A percentile compares a stretch with the other conserved stretches of the same genome.
Evolutionary conservation across 2,888 invertebrate species (phyloP).

Genomic region (Latrodectus hesperus): DNA sequence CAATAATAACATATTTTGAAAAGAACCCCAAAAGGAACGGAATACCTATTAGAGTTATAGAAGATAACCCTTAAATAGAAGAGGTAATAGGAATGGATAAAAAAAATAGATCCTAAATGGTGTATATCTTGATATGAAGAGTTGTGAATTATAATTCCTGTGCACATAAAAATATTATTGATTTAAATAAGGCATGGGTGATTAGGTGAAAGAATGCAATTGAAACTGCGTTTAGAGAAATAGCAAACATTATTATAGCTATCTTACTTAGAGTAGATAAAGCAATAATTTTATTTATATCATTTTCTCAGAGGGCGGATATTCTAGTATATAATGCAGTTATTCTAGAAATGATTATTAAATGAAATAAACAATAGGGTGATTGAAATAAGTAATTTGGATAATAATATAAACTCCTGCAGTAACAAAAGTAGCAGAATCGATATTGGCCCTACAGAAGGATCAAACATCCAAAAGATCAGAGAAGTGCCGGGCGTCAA

Average conservation of each 20-base stretch:
- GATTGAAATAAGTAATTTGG: constrained; percentile 80
- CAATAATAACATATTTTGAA: too few species aligned
- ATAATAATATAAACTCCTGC: constrained; percentile 85
- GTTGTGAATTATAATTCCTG: constrained; percentile 82
- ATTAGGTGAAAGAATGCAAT: constrained; percentile 84
- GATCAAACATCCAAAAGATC: too few species aligned
- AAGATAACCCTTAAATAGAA: too few species aligned
- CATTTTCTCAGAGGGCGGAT: constrained; percentile 75
- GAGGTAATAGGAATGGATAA: too few species aligned
- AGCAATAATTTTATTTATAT: constrained; percentile 87
- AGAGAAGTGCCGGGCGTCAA: too few species aligned
- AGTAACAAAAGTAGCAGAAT: constrained; percentile 86
- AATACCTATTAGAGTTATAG: too few species aligned
- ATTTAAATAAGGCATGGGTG: constrained; percentile 85
- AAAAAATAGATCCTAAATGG: constrained; percentile 78
- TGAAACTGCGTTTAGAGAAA: constrained; percentile 78
- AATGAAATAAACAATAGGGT: constrained; percentile 75
- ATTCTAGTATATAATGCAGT: constrained; percentile 74
- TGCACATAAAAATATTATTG: constrained; percentile 84
- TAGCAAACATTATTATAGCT: constrained; percentile 83
- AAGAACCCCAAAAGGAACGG: too few species aligned
- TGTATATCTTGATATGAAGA: constrained; percentile 75
- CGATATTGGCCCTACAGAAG: too few species aligned
- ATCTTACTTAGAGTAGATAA: constrained; percentile 85
- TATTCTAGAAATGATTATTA: constrained; percentile 77